Percentiles rank a stretch among this genome's conserved stretches.
Evolutionary conservation across 2,888 invertebrate species (phyloP).

Genomic region (Drosophila macrospina): DNA sequence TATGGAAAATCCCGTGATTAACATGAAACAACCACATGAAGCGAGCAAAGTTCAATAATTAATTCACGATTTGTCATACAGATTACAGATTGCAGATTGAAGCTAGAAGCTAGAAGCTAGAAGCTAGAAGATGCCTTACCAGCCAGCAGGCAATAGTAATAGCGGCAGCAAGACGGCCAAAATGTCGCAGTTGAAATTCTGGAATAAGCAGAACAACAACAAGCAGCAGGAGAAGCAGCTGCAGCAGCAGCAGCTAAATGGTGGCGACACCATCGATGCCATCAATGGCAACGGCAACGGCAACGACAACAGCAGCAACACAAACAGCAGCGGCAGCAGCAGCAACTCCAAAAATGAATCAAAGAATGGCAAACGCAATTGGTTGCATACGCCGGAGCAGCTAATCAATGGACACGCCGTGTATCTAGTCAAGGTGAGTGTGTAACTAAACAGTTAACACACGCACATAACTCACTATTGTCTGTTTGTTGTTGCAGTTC

Average conservation of each 20-base stretch:
- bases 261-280: conserved; percentile 78
- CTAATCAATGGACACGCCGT: conserved; percentile 97
- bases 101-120: no score
- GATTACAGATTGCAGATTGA: conserved; percentile 12
- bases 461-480: no score
- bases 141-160: conserved; percentile 69
- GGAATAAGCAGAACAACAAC: conserved; percentile 88
- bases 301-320: conserved; percentile 79
- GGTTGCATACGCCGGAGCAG: conserved; percentile 97
- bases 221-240: conserved; percentile 78
- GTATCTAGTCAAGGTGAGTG: conserved; percentile 97
- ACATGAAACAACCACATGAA: background rate
- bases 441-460: conserved; percentile 19
- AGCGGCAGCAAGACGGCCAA: conserved; percentile 67
- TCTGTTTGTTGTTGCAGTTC: conserved; percentile 88
- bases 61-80: background rate
- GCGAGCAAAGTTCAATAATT: no score
- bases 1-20: conserved; percentile 47
- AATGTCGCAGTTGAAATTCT: conserved; percentile 89
- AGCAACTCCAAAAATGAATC: conserved; percentile 83
- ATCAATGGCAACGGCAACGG: conserved; percentile 84
- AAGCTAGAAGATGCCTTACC: conserved; percentile 73
- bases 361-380: conserved; percentile 88
- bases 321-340: conserved; percentile 85
- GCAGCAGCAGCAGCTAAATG: conserved; percentile 48